Conservation (phyloP, 2,888 invertebrate species). For the Xestia c-nigrum region DNA sequence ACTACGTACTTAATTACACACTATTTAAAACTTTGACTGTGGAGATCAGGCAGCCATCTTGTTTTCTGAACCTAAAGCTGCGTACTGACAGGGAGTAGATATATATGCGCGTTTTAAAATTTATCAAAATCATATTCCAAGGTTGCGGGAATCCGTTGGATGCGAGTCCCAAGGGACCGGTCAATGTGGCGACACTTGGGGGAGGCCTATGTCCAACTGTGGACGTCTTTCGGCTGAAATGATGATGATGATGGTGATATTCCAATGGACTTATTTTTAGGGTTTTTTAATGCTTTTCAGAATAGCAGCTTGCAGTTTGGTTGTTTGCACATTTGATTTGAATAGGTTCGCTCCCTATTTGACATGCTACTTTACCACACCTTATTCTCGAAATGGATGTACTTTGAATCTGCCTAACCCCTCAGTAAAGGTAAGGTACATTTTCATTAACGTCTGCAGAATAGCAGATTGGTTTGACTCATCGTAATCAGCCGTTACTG, state of each 20-base stretch:
- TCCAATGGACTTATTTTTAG: not conserved
- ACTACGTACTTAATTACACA: conserved; percentile 53
- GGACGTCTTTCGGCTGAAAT: no score
- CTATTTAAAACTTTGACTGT: conserved; percentile 52
- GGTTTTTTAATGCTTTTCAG: not conserved
- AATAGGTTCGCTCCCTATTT: not conserved
- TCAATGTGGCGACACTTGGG: no score
- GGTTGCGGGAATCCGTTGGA: no score
- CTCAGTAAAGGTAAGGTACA: not conserved
- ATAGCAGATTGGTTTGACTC: not conserved
- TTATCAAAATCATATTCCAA: not conserved
- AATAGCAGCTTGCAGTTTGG: not conserved
- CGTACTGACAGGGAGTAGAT: not conserved
- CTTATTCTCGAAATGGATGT: not conserved
- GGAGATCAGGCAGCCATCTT: not conserved
- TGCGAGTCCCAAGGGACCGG: no score
- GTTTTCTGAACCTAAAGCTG: not conserved
- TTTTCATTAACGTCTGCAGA: not conserved
- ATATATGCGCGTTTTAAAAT: not conserved
- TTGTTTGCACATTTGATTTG: not conserved
- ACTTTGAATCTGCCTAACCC: not conserved
- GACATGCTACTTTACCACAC: not conserved
- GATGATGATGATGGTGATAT: no score
- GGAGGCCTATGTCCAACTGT: no score
- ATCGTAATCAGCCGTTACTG: conserved; percentile 14